A percentile compares a stretch with the other conserved stretches of the same genome.
Evolutionary conservation across 2,113 vertebrate genomes (phyloP).

Genomic region (Campylorhamphus procurvoides): DNA sequence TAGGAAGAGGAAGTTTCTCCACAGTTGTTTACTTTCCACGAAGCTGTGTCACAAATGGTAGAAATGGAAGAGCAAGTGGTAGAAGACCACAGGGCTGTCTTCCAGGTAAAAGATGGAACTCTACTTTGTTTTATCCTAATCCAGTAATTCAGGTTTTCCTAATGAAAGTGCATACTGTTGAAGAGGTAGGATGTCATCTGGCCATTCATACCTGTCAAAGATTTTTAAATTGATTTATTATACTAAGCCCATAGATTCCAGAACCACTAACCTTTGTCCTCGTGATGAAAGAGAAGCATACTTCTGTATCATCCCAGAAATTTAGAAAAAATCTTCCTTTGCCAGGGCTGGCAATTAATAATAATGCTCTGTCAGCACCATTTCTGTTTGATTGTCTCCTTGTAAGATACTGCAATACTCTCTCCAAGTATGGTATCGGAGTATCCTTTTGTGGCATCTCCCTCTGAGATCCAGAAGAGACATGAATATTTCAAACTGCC

Average conservation of each 20-base stretch:
- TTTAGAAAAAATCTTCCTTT: background rate
- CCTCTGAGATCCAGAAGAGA: background rate
- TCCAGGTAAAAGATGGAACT: slow-evolving; percentile 83
- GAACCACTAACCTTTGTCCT: background rate
- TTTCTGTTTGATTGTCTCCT: background rate
- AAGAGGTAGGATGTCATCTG: background rate
- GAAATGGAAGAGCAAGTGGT: slow-evolving; percentile 99
- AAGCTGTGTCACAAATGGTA: slow-evolving; percentile 97
- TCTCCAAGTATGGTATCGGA: background rate
- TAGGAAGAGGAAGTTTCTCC: slow-evolving; percentile 98
- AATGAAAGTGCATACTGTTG: background rate
- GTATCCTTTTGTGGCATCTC: background rate
- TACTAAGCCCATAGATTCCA: background rate
- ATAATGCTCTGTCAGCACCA: background rate
- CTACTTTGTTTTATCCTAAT: background rate
- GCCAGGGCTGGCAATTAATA: background rate
- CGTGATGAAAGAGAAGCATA: background rate
- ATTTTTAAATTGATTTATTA: background rate
- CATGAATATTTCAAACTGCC: background rate
- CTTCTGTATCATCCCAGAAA: background rate
- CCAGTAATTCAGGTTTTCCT: background rate
- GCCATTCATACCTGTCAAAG: background rate
- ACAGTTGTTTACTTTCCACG: slow-evolving; percentile 95
- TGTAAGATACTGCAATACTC: background rate
- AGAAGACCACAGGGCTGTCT: slow-evolving; percentile 94